Evolutionary conservation across 1,140 invertebrate genomes (phyloP), one percentile per base, ranked within the genome.

Genomic region (Zelostemma sp.): DNA sequence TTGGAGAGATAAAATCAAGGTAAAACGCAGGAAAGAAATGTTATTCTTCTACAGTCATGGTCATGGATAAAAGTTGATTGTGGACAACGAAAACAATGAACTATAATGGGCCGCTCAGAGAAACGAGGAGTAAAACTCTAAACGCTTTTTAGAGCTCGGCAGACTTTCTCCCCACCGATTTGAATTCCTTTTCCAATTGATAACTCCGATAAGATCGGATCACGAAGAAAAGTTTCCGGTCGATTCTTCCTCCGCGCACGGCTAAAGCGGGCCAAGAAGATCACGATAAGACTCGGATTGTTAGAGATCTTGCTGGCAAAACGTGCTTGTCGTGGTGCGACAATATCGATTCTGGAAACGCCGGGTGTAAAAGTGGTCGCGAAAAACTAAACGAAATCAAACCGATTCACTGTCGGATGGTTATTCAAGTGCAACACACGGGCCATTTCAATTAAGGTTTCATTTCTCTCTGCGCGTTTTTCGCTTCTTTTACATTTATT

Each of bases 341-440:
- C 16, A 46, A 46, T 46, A 46, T 19, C 43, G 43, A 46, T 19
- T 46, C 16, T 46, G 43, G 9, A 46, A 46, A 19, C 43, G 43
- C 40, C 40, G n/a, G 17, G 17, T 18, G 18, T 18, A 21, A 46
- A 46, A 46, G 18, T 19, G 17, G 9, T 46, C 43, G 18, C 9
- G 17, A 46, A 46, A 19, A 46, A 4, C 11, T 19, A 2, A 46
- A n/a, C 17, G 18, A 19, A 46, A 46, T 19, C 1, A 9, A 8
- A 43, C 6, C 40, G 11, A 5, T 43, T 43, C 11, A 16, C 40
- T 43, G 6, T 43, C 11, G 14, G 5, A 15, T 11, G 11, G 40
- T 15, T 12, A 15, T 41, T 41, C 40, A 15, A 12, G 8, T 41
- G 1, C 40, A 15, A 41, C 11, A 41, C 40, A 15, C 14, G 40